A percentile compares a stretch with the other conserved stretches of the same genome.
These are phyloP conservation scores for Nansenia antarctica DNA, from an alignment of 2,113 vertebrate genomes.

Conservation along the genomic window DNA sequence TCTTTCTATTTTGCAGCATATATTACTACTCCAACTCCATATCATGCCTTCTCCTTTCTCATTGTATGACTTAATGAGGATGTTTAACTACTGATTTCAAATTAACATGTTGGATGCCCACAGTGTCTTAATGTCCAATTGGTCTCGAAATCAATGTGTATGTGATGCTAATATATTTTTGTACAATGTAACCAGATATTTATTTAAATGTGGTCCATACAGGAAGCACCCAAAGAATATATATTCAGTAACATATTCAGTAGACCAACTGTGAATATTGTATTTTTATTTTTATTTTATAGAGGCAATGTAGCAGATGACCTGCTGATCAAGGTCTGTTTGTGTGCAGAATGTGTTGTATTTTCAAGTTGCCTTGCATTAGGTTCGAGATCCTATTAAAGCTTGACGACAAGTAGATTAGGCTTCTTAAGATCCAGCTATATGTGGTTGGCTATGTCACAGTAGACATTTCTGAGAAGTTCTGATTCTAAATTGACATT, in stretches of 20 bases:
- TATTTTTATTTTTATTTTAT: neutral
- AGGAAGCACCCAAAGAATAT: neutral
- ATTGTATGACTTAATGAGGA: neutral
- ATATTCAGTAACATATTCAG: neutral
- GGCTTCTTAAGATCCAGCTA: no score
- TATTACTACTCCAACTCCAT: neutral
- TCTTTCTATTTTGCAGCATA: neutral
- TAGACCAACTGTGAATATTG: neutral
- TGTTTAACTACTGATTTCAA: neutral
- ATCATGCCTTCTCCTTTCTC: neutral
- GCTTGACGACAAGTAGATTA: no score
- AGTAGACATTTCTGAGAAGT: neutral
- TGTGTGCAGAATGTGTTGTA: no score
- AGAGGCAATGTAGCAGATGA: neutral
- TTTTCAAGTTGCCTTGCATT: neutral
- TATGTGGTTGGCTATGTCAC: no score
- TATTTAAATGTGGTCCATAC: neutral
- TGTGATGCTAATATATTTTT: conserved; percentile 2
- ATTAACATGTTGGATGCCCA: neutral
- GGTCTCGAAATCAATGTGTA: neutral
- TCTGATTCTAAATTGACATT: neutral
- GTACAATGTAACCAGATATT: conserved; percentile 1
- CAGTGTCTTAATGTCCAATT: neutral
- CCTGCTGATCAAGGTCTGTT: neutral
- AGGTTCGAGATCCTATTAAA: no score